A percentile compares a stretch with the other conserved stretches of the same genome.
phyloP scores from a whole-genome alignment of 2,113 vertebrate genomes.

The Rhynchomys soricoides region DNA sequence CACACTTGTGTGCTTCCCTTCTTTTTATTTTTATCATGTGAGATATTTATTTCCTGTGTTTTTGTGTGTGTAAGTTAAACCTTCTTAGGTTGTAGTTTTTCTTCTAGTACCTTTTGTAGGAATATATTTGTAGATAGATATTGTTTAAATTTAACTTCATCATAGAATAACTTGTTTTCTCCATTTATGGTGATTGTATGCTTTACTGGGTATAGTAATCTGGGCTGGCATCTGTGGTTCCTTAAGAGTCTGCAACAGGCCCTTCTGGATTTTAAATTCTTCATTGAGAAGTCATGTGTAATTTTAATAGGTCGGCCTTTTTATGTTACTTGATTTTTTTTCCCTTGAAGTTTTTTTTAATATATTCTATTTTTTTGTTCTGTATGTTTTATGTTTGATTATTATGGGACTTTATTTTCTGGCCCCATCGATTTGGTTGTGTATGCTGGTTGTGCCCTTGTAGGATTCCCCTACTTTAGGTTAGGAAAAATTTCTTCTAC shows the following conservation, averaged over 20 bases:
- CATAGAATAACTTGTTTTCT: neutral
- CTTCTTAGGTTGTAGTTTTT: neutral
- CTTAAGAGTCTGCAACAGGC: neutral
- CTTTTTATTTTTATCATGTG: neutral
- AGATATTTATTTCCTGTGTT: neutral
- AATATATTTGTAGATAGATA: neutral
- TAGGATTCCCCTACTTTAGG: neutral
- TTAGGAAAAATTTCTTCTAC: neutral
- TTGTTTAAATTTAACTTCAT: neutral
- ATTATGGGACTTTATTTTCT: neutral
- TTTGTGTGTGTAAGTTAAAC: neutral
- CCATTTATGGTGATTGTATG: neutral
- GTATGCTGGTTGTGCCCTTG: neutral
- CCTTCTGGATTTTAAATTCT: neutral
- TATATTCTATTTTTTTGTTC: neutral
- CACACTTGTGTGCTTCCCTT: neutral
- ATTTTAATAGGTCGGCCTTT: neutral
- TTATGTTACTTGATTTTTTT: neutral
- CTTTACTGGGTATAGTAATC: neutral
- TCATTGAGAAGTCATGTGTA: neutral
- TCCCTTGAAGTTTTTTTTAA: neutral
- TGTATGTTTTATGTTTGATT: neutral
- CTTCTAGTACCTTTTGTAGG: neutral
- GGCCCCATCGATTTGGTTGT: neutral
- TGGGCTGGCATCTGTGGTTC: neutral